phyloP scores from a whole-genome alignment of 2,797 vertebrate species.

The Oryzias dopingdopingensis region DNA sequence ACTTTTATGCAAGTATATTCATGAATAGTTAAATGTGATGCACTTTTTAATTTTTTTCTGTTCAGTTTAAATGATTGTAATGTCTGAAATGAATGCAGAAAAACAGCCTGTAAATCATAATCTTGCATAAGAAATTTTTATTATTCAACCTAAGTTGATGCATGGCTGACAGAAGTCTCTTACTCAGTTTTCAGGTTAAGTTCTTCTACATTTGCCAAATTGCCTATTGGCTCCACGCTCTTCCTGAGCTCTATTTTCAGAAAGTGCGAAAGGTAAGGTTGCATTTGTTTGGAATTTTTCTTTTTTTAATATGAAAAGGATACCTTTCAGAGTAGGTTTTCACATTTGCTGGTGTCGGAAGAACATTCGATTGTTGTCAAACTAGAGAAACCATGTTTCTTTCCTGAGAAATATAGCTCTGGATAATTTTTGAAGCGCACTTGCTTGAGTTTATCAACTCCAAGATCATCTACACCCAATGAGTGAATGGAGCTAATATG shows the following conservation, averaged over 20 bases:
- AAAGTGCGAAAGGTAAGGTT: slow-evolving; percentile 82
- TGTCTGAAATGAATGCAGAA: slow-evolving; percentile 2
- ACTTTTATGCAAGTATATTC: too few species aligned
- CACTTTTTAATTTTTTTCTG: neutral
- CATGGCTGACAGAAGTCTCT: slow-evolving; percentile 23
- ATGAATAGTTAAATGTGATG: neutral
- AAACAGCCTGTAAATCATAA: neutral
- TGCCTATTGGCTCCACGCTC: slow-evolving; percentile 85
- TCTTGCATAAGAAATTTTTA: neutral
- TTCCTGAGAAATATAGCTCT: too few species aligned
- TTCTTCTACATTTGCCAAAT: slow-evolving; percentile 91
- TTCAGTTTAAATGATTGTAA: neutral
- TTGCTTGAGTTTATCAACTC: too few species aligned
- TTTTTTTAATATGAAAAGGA: too few species aligned
- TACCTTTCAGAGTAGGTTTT: too few species aligned
- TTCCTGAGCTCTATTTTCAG: slow-evolving; percentile 86
- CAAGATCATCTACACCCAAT: too few species aligned
- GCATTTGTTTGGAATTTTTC: neutral
- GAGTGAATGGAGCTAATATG: too few species aligned
- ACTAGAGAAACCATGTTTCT: too few species aligned
- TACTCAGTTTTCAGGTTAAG: slow-evolving; percentile 85
- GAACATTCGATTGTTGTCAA: too few species aligned
- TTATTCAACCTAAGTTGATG: neutral
- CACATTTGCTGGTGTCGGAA: too few species aligned
- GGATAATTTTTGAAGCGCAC: too few species aligned